These are phyloP conservation scores for Melitaea athalia DNA, from an alignment of 2,888 invertebrate genomes.

Conservation along the genomic window DNA sequence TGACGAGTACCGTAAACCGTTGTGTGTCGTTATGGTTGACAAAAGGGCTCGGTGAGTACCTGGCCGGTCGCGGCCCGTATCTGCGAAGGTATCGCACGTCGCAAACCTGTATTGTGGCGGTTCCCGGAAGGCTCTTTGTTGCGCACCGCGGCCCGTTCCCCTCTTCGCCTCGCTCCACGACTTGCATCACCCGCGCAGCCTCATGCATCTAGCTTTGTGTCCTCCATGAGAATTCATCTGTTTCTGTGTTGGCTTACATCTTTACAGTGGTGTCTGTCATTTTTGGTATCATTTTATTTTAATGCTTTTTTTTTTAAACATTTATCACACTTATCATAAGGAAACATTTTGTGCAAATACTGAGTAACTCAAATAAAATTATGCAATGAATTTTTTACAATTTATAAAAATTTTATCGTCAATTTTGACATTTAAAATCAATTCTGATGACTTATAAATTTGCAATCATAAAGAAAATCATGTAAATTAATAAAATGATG, in stretches of 20 bases:
- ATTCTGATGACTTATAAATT: not conserved
- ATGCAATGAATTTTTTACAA: not conserved
- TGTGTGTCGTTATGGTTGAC: slow-evolving; percentile 63
- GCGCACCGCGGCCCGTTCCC: slow-evolving; percentile 58
- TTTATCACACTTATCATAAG: too few relatives aligned
- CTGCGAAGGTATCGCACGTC: slow-evolving; percentile 81
- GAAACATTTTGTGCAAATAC: too few relatives aligned
- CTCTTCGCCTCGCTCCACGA: slow-evolving; percentile 44
- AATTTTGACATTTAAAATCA: not conserved
- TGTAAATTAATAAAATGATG: slow-evolving; percentile 17
- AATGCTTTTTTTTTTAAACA: not conserved
- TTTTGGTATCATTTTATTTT: not conserved
- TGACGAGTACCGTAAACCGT: slow-evolving; percentile 50
- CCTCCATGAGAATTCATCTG: slow-evolving; percentile 46
- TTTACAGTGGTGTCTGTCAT: slow-evolving; percentile 15
- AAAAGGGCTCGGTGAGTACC: slow-evolving; percentile 64
- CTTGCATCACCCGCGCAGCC: slow-evolving; percentile 35
- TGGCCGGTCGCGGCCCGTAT: slow-evolving; percentile 68
- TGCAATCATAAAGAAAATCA: not conserved
- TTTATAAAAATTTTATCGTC: not conserved
- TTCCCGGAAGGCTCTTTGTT: slow-evolving; percentile 81
- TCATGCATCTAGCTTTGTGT: slow-evolving; percentile 43
- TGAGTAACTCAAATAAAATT: too few relatives aligned
- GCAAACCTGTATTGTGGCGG: slow-evolving; percentile 81
- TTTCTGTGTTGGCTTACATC: slow-evolving; percentile 38